Conservation (phyloP, 2,113 vertebrate genomes). For the Pelobates fuscus region DNA sequence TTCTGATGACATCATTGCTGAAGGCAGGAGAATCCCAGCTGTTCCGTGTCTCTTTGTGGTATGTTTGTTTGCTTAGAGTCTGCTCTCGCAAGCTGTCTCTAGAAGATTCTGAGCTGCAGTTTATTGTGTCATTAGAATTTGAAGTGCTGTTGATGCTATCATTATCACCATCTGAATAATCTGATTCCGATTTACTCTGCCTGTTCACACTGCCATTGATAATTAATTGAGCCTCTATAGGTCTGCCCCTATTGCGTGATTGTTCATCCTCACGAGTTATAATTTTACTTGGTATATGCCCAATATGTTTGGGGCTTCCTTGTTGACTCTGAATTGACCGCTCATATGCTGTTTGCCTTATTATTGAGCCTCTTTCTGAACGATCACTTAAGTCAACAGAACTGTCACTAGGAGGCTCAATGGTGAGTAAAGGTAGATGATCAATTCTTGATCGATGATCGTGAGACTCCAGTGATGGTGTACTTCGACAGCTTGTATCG, state of each 20-base stretch:
- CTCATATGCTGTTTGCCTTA: slow-evolving; percentile 83
- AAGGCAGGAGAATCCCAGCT: slow-evolving; percentile 98
- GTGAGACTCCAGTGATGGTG: slow-evolving; percentile 86
- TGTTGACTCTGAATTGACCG: slow-evolving; percentile 76
- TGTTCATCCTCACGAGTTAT: slow-evolving; percentile 81
- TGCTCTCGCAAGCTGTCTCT: slow-evolving; percentile 93
- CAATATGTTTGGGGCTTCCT: slow-evolving; percentile 85
- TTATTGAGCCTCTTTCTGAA: slow-evolving; percentile 85
- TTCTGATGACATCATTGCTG: slow-evolving; percentile 94
- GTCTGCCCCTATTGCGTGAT: slow-evolving; percentile 74
- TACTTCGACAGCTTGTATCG: slow-evolving; percentile 90
- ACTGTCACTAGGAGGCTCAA: slow-evolving; percentile 94
- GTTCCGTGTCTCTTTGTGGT: slow-evolving; percentile 96
- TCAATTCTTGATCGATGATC: slow-evolving; percentile 84
- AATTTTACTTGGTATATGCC: slow-evolving; percentile 77
- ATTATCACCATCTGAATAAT: slow-evolving; percentile 94
- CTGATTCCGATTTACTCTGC: slow-evolving; percentile 95
- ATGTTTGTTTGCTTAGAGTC: slow-evolving; percentile 94
- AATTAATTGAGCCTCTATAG: slow-evolving; percentile 86
- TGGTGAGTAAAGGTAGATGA: slow-evolving; percentile 87
- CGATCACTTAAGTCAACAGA: slow-evolving; percentile 92
- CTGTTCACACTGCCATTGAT: slow-evolving; percentile 90
- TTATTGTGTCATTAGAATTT: slow-evolving; percentile 97
- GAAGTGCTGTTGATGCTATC: slow-evolving; percentile 98
- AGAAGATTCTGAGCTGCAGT: slow-evolving; percentile 95